Conservation (phyloP, 2,797 vertebrate genomes). For the Macroramphosus scolopax region DNA sequence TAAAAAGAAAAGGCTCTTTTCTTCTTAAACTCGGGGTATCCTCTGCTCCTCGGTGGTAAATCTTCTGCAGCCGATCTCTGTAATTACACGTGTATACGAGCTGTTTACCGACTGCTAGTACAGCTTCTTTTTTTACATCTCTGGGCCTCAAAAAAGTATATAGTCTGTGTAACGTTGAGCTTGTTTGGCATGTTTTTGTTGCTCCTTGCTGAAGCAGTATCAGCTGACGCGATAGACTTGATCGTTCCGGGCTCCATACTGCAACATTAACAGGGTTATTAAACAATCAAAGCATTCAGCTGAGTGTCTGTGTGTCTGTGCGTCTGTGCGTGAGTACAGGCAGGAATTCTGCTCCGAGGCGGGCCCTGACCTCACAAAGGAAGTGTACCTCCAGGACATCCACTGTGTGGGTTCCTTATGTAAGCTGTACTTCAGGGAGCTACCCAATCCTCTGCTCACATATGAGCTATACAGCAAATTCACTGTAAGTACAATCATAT, state of each 20-base stretch:
- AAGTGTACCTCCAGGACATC: constrained; percentile 99
- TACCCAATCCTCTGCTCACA: constrained; percentile 96
- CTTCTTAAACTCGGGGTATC: too few relatives aligned
- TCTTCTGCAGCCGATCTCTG: too few relatives aligned
- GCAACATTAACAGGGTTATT: constrained; percentile 21
- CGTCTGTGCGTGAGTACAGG: constrained; percentile 72
- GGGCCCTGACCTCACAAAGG: constrained; percentile 93
- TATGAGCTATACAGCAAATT: constrained; percentile 86
- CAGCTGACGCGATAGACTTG: too few relatives aligned
- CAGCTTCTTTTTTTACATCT: too few relatives aligned
- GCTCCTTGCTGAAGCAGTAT: too few relatives aligned
- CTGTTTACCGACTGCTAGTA: too few relatives aligned
- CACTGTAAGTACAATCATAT: constrained; percentile 69
- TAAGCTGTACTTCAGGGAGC: constrained; percentile 97
- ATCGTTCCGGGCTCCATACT: not conserved
- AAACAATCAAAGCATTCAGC: constrained; percentile 56
- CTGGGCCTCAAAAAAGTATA: too few relatives aligned
- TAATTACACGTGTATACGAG: too few relatives aligned
- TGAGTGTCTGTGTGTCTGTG: constrained; percentile 40
- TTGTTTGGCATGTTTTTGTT: too few relatives aligned
- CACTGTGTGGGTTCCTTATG: constrained; percentile 98
- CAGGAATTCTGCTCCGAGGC: constrained; percentile 96
- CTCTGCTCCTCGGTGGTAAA: too few relatives aligned
- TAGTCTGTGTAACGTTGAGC: too few relatives aligned
- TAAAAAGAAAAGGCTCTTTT: too few relatives aligned